A percentile compares a stretch with the other conserved stretches of the same genome.
phyloP scores from a whole-genome alignment of 2,113 vertebrate species.

The Seriola dumerili region DNA sequence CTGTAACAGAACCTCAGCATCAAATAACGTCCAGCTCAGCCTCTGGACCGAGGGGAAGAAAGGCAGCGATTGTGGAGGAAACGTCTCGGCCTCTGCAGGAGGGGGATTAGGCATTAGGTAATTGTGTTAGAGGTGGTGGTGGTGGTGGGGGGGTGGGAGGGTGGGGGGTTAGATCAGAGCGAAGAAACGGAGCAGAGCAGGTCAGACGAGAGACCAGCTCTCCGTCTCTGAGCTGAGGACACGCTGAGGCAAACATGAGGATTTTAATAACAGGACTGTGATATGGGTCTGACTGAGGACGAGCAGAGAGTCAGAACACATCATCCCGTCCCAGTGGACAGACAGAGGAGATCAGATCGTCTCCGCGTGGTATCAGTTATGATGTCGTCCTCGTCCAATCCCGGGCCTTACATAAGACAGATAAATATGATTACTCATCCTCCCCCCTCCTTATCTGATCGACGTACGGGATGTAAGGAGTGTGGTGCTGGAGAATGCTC shows the following conservation, averaged over 20 bases:
- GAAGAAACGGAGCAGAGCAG: conserved; percentile 27
- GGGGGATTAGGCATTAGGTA: conserved; percentile 71
- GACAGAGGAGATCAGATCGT: neutral
- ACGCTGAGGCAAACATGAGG: neutral
- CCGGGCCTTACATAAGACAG: conserved; percentile 22
- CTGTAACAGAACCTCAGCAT: conserved; percentile 31
- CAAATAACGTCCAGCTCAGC: neutral
- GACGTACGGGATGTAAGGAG: neutral
- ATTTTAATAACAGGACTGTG: neutral
- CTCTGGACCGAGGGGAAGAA: conserved; percentile 34
- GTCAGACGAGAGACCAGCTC: conserved; percentile 25
- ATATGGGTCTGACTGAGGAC: conserved; percentile 3
- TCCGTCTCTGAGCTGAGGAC: conserved; percentile 16
- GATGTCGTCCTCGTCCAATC: neutral
- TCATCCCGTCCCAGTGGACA: neutral
- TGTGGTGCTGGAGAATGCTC: neutral
- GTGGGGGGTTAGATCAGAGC: conserved; percentile 76
- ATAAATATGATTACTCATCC: conserved; percentile 56
- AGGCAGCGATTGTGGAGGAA: conserved; percentile 51
- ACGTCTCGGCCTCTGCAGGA: conserved; percentile 36
- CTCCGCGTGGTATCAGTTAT: conserved; percentile 14
- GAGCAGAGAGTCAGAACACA: neutral
- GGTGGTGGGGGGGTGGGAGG: conserved; percentile 65
- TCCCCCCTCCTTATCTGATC: conserved; percentile 14
- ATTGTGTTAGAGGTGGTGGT: conserved; percentile 74